Evolutionary conservation across 2,888 invertebrate species (phyloP).

Genomic region (Agriotes lineatus): DNA sequence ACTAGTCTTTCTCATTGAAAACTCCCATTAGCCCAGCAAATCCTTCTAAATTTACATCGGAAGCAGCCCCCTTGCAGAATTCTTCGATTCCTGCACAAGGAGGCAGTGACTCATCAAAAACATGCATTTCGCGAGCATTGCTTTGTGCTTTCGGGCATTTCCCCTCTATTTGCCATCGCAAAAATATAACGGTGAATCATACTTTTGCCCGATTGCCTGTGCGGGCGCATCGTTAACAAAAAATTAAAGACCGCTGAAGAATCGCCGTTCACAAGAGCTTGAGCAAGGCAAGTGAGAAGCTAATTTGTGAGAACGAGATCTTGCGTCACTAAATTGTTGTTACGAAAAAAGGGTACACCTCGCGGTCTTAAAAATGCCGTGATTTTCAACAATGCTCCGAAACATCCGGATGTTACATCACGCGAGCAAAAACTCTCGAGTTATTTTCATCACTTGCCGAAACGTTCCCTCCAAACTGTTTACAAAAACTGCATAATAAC

Average conservation of each 20-base stretch:
- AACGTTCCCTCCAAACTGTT: not conserved
- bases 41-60: too few relatives aligned
- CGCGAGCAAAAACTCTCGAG: not conserved
- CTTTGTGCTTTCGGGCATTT: constrained; percentile 16
- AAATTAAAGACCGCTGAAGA: not conserved
- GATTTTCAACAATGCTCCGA: not conserved
- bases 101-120: constrained; percentile 9
- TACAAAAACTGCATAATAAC: not conserved
- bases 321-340: not conserved
- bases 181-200: constrained; percentile 15
- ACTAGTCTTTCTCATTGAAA: too few relatives aligned
- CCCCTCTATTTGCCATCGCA: constrained; percentile 9
- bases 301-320: not conserved
- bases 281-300: not conserved
- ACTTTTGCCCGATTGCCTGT: not conserved
- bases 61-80: not conserved
- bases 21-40: too few relatives aligned
- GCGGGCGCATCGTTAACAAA: not conserved
- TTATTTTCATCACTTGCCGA: not conserved
- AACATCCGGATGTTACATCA: not conserved
- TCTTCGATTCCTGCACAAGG: not conserved
- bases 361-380: not conserved
- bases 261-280: not conserved
- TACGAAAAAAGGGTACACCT: not conserved
- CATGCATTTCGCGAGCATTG: not conserved